Conservation (phyloP, 2,113 vertebrate genomes). For the Myanophis thanlyinensis region DNA sequence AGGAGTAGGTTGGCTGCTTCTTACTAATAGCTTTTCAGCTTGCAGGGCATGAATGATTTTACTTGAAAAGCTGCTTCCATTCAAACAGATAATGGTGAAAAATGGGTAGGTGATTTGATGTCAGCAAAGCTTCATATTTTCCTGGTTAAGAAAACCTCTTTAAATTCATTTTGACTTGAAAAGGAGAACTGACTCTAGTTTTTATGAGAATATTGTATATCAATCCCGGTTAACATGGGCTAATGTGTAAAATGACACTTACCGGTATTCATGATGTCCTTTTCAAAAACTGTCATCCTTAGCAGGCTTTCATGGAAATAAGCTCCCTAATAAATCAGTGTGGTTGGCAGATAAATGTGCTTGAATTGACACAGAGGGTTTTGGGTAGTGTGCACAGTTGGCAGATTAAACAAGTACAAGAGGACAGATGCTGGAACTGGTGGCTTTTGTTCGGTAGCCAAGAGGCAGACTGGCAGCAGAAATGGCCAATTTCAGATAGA, state of each 20-base stretch:
- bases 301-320: neutral
- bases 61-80: neutral
- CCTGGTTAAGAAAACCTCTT: neutral
- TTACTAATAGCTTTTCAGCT: neutral
- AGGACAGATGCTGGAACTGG: conserved; percentile 16
- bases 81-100: neutral
- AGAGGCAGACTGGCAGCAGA: neutral
- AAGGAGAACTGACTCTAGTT: neutral
- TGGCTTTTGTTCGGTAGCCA: conserved; percentile 6
- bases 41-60: neutral
- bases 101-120: neutral
- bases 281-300: neutral
- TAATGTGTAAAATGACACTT: neutral
- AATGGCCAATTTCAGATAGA: neutral
- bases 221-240: neutral
- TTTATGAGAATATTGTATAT: neutral
- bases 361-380: neutral
- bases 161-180: neutral
- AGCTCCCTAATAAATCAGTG: neutral
- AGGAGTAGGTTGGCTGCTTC: neutral
- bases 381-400: neutral
- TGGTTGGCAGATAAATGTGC: neutral
- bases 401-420: neutral
- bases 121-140: neutral
- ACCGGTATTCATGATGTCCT: neutral